Evolutionary conservation across 2,888 invertebrate species (phyloP).

Genomic region (Ormyrus labotus): DNA sequence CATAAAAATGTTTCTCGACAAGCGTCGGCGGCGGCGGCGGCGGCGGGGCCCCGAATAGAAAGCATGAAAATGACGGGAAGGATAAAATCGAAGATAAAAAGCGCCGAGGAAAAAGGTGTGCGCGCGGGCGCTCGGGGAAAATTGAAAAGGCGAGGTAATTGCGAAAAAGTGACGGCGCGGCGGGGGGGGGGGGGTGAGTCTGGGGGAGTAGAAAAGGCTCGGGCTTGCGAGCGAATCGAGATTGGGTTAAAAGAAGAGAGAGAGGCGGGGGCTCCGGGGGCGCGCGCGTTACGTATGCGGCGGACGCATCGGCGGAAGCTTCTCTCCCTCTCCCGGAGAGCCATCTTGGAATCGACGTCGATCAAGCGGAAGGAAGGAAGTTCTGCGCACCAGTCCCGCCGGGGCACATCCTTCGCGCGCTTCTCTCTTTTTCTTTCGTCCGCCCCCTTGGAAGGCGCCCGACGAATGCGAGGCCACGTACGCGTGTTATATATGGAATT

Average conservation of each 20-base stretch:
- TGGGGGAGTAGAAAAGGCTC: conserved; percentile 3
- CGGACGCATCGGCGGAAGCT: conserved; percentile 52
- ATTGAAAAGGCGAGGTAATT: conserved; percentile 56
- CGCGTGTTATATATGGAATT: conserved; percentile 45
- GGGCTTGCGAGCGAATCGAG: conserved; percentile 41
- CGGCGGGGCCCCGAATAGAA: neutral
- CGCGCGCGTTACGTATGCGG: conserved; percentile 53
- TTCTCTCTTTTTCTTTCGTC: conserved; percentile 43
- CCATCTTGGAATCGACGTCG: conserved; percentile 74
- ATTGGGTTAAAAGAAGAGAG: conserved; percentile 44
- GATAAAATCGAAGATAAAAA: neutral
- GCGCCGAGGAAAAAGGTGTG: too few relatives aligned
- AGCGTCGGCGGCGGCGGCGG: neutral
- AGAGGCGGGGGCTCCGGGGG: conserved; percentile 14
- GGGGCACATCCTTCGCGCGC: conserved; percentile 60
- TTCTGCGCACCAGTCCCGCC: conserved; percentile 55
- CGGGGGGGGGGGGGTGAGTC: conserved; percentile 20
- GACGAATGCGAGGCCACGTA: conserved; percentile 57
- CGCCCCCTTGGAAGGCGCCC: conserved; percentile 24
- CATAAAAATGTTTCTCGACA: neutral
- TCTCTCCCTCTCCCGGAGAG: conserved; percentile 40
- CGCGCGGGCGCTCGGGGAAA: conserved; percentile 12
- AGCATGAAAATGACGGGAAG: conserved; percentile 5
- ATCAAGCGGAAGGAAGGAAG: conserved; percentile 71
- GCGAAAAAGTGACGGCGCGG: conserved; percentile 52